Evolutionary conservation across 2,797 vertebrate genomes (phyloP), one percentile per base, ranked within the genome.

Genomic region (Epinephelus malabaricus): DNA sequence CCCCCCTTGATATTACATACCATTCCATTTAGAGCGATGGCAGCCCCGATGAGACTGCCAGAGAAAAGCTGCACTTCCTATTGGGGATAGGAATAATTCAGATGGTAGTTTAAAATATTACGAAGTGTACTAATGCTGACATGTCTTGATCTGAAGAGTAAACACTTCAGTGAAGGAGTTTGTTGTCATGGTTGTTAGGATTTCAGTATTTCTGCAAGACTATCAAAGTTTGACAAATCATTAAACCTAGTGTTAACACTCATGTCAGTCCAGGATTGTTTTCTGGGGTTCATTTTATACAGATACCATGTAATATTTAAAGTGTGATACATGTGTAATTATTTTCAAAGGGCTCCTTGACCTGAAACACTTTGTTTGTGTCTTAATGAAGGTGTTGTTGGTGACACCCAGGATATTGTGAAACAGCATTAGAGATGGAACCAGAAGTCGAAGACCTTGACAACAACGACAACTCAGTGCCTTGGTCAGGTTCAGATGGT

Each of bases 21-120:
- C 97, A 96, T 96, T 97, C 97, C 98, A 97, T 99, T 95, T 99
- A 95, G 83, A 96, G 95, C 78, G 92, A 94, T 94, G 93, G 86
- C 92, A 88, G 94, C 92, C 82, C 90, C 40, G 89, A 78, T 78
- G 76, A 70, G 79, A 91, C 90, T 69, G 83, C 75, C 82, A 86
- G 72, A 83, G 81, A 64, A 78, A 85, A 81, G 82, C 74, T 83
- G 53, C 71, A 67, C 79, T 86, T 83, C 92, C 92, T 91, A 92
- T 78, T 94, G 91, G 79, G 93, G 88, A 89, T 68, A 85, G 87
- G 90, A 92, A 91, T 88, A 75, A 84, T 79, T 79, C 65, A 49
- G 34, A 73, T 45, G 51, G 38, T 59, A n/a, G 40, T 54, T 77
- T n/a, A 6, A 71, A 71, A 85, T 75, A 45, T 84, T 46, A 51